A percentile compares a stretch with the other conserved stretches of the same genome.
These are phyloP conservation scores for Gisinianus flammeolus DNA, from an alignment of 2,888 invertebrate genomes.

Conservation along the genomic window DNA sequence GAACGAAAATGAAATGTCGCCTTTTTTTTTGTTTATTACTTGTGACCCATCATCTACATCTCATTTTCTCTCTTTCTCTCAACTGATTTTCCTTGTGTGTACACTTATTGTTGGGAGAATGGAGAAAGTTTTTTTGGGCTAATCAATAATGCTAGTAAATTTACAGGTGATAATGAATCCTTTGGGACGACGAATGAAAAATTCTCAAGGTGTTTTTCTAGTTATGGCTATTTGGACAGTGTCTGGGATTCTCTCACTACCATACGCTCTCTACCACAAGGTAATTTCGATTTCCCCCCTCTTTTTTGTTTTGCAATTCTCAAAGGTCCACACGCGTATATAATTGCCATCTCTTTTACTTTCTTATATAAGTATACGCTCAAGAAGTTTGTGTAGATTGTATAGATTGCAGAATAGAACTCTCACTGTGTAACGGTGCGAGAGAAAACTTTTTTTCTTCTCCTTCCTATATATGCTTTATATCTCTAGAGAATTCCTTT, in stretches of 20 bases:
- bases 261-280: constrained; percentile 62
- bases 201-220: constrained; percentile 60
- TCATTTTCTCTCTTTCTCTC: too few relatives aligned
- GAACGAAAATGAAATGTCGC: neutral
- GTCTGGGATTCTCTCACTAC: constrained; percentile 61
- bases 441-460: too few relatives aligned
- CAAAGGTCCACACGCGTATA: neutral
- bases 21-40: too few relatives aligned
- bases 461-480: too few relatives aligned
- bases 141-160: neutral
- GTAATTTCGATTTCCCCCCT: constrained; percentile 45
- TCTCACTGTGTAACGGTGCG: too few relatives aligned
- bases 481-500: too few relatives aligned
- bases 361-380: too few relatives aligned
- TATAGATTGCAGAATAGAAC: too few relatives aligned
- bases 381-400: too few relatives aligned
- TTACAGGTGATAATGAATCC: constrained; percentile 62
- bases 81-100: too few relatives aligned
- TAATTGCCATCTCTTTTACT: neutral
- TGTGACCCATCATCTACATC: too few relatives aligned
- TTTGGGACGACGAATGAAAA: constrained; percentile 61
- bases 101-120: neutral
- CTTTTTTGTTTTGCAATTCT: neutral
- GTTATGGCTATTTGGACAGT: constrained; percentile 62
- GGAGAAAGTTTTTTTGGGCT: neutral